Conservation (phyloP, 2,888 invertebrate genomes). For the Torymus tubicola region DNA sequence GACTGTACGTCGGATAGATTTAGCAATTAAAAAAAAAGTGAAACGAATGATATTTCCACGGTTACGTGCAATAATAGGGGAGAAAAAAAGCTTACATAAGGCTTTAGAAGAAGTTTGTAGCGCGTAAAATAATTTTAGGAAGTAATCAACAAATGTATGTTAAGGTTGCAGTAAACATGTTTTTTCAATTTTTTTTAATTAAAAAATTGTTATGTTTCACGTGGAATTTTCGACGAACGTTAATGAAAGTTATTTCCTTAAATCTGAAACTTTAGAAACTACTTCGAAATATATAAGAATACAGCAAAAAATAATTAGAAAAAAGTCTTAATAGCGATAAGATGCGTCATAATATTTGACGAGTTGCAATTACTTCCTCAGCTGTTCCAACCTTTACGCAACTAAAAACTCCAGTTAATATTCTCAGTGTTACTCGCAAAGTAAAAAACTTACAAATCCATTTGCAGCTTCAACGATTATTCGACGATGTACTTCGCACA, state of each 20-base stretch:
- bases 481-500: no score
- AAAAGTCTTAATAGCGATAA: no score
- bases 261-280: no score
- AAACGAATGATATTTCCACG: neutral
- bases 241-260: neutral
- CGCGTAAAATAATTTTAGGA: conserved; percentile 34
- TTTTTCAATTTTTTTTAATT: neutral
- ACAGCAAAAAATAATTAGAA: no score
- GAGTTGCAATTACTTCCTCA: no score
- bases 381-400: no score
- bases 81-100: conserved; percentile 12
- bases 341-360: no score
- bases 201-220: neutral
- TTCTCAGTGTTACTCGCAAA: no score
- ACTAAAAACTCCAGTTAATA: no score
- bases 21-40: neutral
- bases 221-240: neutral
- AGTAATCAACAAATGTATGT: neutral
- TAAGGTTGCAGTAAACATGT: conserved; percentile 23
- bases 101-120: conserved; percentile 27
- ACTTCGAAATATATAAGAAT: no score
- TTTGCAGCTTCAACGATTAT: no score
- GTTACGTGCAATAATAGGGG: neutral
- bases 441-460: no score
- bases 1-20: neutral